phyloP scores from a whole-genome alignment of 2,888 invertebrate genomes.

The Lissonota sp. region DNA sequence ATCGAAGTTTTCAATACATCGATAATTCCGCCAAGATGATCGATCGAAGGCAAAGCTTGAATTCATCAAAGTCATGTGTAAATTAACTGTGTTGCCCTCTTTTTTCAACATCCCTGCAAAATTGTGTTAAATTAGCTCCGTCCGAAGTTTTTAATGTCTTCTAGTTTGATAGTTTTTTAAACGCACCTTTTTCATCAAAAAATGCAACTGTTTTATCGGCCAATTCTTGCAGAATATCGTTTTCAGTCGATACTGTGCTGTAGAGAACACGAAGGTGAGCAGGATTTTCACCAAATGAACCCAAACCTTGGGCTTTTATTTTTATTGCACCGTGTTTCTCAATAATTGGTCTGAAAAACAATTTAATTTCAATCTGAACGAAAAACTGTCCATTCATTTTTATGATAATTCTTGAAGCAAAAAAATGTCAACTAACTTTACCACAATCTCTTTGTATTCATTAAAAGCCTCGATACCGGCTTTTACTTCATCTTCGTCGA shows the following conservation, averaged over 20 bases:
- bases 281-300: slow-evolving; percentile 96
- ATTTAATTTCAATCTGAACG: slow-evolving; percentile 29
- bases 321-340: slow-evolving; percentile 85
- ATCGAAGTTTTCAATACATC: no score
- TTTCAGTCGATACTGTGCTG: slow-evolving; percentile 86
- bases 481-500: slow-evolving; percentile 90
- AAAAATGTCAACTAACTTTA: slow-evolving; percentile 85
- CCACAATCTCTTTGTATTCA: slow-evolving; percentile 87
- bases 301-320: slow-evolving; percentile 89
- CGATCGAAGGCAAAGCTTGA: slow-evolving; percentile 83
- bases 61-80: slow-evolving; percentile 96
- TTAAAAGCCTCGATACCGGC: slow-evolving; percentile 87
- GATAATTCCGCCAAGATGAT: slow-evolving; percentile 80
- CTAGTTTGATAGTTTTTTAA: neutral
- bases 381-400: neutral
- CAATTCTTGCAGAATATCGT: slow-evolving; percentile 87
- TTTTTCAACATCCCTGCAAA: slow-evolving; percentile 85
- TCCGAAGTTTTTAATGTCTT: neutral
- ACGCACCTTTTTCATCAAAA: slow-evolving; percentile 87
- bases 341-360: slow-evolving; percentile 82
- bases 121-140: slow-evolving; percentile 5
- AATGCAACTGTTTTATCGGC: slow-evolving; percentile 87
- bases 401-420: neutral
- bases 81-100: slow-evolving; percentile 88
- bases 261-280: slow-evolving; percentile 92